Conservation (phyloP, 2,797 vertebrate genomes). For the Diglossa cyanea region DNA sequence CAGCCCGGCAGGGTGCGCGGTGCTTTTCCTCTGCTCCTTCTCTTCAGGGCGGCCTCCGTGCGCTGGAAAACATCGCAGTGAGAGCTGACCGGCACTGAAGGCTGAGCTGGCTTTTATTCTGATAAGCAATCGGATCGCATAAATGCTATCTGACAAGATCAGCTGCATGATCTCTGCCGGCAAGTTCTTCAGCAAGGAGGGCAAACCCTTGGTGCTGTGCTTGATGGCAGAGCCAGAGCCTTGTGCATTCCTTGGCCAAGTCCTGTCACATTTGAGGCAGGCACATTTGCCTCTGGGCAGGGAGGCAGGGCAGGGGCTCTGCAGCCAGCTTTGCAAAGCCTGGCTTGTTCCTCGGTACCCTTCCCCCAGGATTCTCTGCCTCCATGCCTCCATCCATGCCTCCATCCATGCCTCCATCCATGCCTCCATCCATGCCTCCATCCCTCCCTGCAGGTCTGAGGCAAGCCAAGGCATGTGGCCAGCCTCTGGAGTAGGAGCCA, state of each 20-base stretch:
- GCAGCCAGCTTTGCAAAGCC: background rate
- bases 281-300: background rate
- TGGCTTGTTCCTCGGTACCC: background rate
- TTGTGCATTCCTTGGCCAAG: background rate
- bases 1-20: background rate
- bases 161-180: background rate
- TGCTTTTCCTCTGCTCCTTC: background rate
- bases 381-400: background rate
- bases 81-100: background rate
- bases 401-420: background rate
- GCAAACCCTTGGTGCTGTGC: background rate
- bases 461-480: background rate
- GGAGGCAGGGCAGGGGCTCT: background rate
- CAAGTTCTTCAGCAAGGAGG: background rate
- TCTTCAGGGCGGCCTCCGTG: background rate
- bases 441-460: background rate
- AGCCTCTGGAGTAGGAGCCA: background rate
- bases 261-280: rapidly evolving
- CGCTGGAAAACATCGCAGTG: background rate
- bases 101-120: constrained; percentile 12
- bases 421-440: background rate
- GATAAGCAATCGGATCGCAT: background rate
- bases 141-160: background rate
- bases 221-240: background rate
- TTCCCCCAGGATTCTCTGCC: background rate